phyloP scores from a whole-genome alignment of 2,113 vertebrate species.

The Oxygymnocypris stewartii region DNA sequence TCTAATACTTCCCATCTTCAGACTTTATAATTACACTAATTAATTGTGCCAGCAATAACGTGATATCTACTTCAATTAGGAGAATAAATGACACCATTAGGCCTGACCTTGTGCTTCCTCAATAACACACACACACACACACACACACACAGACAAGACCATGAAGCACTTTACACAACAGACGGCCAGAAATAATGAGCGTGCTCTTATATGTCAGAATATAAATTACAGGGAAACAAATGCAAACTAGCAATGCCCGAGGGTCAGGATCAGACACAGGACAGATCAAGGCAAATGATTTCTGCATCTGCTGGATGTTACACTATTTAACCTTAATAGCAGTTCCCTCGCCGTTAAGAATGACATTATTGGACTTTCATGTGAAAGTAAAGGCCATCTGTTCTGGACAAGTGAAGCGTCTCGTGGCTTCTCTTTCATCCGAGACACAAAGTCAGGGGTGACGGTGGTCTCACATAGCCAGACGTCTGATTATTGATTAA shows the following conservation, averaged over 20 bases:
- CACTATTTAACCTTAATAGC: not conserved
- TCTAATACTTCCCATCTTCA: not conserved
- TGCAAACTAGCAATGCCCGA: not conserved
- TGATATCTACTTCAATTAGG: slow-evolving; percentile 15
- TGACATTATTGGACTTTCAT: not conserved
- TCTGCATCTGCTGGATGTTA: not conserved
- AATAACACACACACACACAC: not conserved
- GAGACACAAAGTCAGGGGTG: not conserved
- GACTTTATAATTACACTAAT: slow-evolving; percentile 25
- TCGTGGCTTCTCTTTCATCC: not conserved
- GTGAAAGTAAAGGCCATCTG: not conserved
- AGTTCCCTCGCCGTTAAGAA: not conserved
- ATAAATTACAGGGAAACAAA: not conserved
- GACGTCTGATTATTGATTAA: not conserved
- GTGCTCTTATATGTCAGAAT: not conserved
- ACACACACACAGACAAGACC: not conserved
- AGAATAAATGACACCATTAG: slow-evolving; percentile 34
- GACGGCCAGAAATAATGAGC: not conserved
- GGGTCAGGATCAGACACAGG: not conserved
- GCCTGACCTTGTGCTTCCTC: slow-evolving; percentile 69
- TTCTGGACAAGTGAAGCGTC: not conserved
- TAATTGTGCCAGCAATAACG: not conserved
- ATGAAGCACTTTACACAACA: not conserved
- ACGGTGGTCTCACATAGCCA: not conserved
- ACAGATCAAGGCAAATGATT: not conserved